phyloP scores from a whole-genome alignment of 2,113 vertebrate species.

The Nycticorax nycticorax region DNA sequence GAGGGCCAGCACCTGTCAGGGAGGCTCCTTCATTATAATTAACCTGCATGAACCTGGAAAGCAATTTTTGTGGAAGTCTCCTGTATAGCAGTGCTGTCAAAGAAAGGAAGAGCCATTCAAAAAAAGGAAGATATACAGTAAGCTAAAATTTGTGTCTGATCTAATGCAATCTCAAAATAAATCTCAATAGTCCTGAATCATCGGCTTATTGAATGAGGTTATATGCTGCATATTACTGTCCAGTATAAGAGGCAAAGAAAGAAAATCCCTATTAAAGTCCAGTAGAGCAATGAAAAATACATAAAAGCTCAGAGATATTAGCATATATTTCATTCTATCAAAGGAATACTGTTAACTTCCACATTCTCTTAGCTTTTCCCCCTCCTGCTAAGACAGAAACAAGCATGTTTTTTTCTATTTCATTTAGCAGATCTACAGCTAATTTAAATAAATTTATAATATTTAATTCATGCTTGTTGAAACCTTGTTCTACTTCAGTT shows the following conservation, averaged over 20 bases:
- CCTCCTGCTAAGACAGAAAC: neutral
- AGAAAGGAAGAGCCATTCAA: neutral
- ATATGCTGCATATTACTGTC: neutral
- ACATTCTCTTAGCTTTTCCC: neutral
- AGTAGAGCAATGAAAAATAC: slow-evolving; percentile 1
- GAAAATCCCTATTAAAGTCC: neutral
- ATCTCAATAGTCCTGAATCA: neutral
- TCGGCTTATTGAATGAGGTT: neutral
- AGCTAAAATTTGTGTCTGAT: neutral
- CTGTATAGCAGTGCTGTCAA: neutral
- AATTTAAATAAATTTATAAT: neutral
- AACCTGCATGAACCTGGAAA: neutral
- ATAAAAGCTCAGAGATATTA: neutral
- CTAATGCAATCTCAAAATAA: neutral
- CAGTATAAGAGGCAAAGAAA: neutral
- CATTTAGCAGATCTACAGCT: neutral
- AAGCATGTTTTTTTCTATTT: neutral
- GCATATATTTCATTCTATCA: neutral
- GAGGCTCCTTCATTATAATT: neutral
- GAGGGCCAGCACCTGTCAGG: neutral
- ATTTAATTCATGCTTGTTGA: neutral
- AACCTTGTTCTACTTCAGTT: neutral
- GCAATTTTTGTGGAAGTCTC: neutral
- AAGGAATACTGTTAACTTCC: neutral
- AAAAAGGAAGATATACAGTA: neutral